Base-by-base conservation (phyloP, 2,888 invertebrate species). In the Trissoscelio sp. region DNA sequence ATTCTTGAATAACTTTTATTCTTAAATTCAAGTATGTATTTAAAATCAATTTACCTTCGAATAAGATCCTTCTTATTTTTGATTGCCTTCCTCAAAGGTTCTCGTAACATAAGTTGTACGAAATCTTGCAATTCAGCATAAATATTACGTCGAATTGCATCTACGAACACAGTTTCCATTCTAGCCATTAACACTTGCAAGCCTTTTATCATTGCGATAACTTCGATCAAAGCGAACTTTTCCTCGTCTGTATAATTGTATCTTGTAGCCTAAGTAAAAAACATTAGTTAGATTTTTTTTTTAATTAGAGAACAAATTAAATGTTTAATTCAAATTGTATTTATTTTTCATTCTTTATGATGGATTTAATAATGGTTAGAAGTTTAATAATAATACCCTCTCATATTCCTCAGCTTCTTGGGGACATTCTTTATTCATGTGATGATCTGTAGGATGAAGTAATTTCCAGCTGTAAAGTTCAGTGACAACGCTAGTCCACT, bases 121-220 rank as follows among this genome's bases (percentile, higher is more conserved):
- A 99, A 99, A 91, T 98, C 97, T 92, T 99, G 99, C 67, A 99
- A 92, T 89, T 99, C 98, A 0, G 98, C 96, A 91, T 99, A 99
- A 85, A 99, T 97, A 89, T 97, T 96, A 46, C 98, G 93, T 22
- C 97, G 93, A 82, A 98, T 97, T 0, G 97, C 97, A 90, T 97
- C 97, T 70, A 96, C 96, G 86, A 98, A 95, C n/a, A 98, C 98
- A 0, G 98, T 97, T 93, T 99, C 99, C 95, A 99, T 99, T 42
- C 98, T 94, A 0, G 98, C 96, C 97, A 99, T 97, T 64, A 99
- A 92, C 20, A 97, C 97, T 92, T 99, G 99, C 2, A 99, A 93
- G 0, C 99, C 99, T 92, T 99, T 99, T 87, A 99, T 98, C 98
- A 99, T 99, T 0, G 99, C 98, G 85, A 99, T 98, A 14, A 99